Evolutionary conservation across 2,797 vertebrate species (phyloP).

Genomic region (Calcarius lapponicus): DNA sequence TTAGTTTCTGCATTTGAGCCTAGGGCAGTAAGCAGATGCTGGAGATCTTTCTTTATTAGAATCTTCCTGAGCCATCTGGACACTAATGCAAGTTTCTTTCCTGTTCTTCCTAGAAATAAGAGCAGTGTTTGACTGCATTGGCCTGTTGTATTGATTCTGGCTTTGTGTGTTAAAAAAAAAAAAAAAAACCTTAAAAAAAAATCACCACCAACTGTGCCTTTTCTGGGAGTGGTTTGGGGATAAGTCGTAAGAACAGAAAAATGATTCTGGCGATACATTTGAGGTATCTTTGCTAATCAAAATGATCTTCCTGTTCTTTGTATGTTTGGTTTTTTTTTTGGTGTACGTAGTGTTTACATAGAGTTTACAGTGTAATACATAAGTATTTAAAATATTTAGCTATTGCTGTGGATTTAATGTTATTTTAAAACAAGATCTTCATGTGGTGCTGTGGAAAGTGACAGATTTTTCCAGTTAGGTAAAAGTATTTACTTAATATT

Average conservation of each 20-base stretch:
- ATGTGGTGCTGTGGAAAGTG: constrained; percentile 43
- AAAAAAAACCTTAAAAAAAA: not conserved
- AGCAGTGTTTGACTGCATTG: not conserved
- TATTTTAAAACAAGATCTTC: constrained; percentile 33
- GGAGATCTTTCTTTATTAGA: not conserved
- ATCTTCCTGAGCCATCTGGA: not conserved
- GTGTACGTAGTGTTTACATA: not conserved
- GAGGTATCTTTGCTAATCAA: constrained; percentile 41
- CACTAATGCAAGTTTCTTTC: not conserved
- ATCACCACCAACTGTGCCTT: constrained; percentile 35
- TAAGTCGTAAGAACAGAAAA: constrained; percentile 46
- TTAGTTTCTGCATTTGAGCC: not conserved
- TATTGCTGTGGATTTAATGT: constrained; percentile 2
- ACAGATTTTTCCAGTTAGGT: constrained; percentile 24
- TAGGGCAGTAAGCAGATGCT: constrained; percentile 26
- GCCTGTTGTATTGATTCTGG: constrained; percentile 32
- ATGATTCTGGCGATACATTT: constrained; percentile 21
- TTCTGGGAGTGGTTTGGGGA: constrained; percentile 49
- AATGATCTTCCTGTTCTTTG: constrained; percentile 50
- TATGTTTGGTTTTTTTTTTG: not conserved
- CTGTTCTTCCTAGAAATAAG: constrained; percentile 4
- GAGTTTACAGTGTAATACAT: not conserved
- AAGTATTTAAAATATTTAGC: constrained; percentile 27
- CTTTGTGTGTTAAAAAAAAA: not conserved
- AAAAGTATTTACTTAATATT: not conserved